Percentiles rank a stretch among this genome's conserved stretches.
Conservation (phyloP, 2,113 vertebrate species). For the Ailurus styani region DNA sequence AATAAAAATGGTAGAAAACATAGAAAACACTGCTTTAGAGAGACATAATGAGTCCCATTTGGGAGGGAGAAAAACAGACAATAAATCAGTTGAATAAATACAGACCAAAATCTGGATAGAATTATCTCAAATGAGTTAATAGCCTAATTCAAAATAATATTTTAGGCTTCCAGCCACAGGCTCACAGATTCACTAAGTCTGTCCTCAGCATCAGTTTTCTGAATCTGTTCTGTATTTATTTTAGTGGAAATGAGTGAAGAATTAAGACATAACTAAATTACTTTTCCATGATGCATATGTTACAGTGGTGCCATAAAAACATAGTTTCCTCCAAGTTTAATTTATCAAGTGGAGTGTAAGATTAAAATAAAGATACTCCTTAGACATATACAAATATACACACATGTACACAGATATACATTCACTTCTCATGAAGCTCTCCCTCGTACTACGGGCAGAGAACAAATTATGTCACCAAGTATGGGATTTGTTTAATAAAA, state of each 20-base stretch:
- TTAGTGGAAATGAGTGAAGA: slow-evolving; percentile 74
- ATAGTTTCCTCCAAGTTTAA: slow-evolving; percentile 61
- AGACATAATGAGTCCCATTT: slow-evolving; percentile 65
- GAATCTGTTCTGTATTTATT: slow-evolving; percentile 76
- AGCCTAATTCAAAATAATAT: slow-evolving; percentile 79
- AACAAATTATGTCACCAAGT: neutral
- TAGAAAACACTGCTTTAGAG: slow-evolving; percentile 51
- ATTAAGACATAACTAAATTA: slow-evolving; percentile 67
- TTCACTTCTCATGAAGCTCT: slow-evolving; percentile 5
- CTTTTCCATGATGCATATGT: slow-evolving; percentile 70
- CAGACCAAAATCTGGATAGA: slow-evolving; percentile 73
- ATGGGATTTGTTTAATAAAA: slow-evolving; percentile 35
- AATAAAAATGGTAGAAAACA: slow-evolving; percentile 54
- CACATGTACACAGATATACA: neutral
- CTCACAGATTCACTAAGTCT: slow-evolving; percentile 63
- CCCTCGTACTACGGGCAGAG: neutral
- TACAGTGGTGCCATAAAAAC: slow-evolving; percentile 46
- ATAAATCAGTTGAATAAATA: slow-evolving; percentile 75
- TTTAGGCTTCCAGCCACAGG: slow-evolving; percentile 70
- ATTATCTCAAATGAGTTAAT: slow-evolving; percentile 79
- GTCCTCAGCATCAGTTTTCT: slow-evolving; percentile 64
- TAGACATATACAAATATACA: slow-evolving; percentile 57
- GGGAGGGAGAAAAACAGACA: slow-evolving; percentile 73
- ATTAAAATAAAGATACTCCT: slow-evolving; percentile 63
- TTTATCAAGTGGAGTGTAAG: slow-evolving; percentile 58